phyloP scores from a whole-genome alignment of 2,888 invertebrate genomes.

The Phaonia tiefii region DNA sequence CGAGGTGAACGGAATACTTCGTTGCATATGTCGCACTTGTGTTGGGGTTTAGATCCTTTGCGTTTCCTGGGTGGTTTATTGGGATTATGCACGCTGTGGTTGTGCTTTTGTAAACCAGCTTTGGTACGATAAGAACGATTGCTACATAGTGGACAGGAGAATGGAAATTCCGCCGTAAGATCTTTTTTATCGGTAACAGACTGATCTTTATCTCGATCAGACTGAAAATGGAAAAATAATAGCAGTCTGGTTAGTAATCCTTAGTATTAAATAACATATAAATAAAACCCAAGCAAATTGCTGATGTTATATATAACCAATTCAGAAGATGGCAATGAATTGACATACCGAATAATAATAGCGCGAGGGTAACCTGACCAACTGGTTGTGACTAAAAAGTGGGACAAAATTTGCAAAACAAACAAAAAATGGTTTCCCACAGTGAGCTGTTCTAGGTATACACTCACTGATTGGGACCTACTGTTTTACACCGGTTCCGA shows the following conservation, averaged over 20 bases:
- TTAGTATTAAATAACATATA: background rate
- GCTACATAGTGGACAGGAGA: conserved; percentile 73
- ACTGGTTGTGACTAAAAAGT: too few species aligned
- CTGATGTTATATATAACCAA: too few species aligned
- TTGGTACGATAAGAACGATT: conserved; percentile 72
- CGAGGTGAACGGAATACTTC: conserved; percentile 74
- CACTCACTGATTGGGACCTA: too few species aligned
- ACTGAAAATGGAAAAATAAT: background rate
- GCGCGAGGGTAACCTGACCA: too few species aligned
- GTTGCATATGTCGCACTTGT: conserved; percentile 73
- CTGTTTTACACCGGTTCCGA: too few species aligned
- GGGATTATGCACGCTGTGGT: conserved; percentile 6
- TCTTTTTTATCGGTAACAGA: background rate
- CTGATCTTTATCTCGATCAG: background rate
- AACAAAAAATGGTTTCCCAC: too few species aligned
- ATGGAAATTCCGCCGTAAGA: conserved; percentile 67
- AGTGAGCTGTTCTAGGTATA: too few species aligned
- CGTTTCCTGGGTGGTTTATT: conserved; percentile 42
- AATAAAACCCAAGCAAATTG: too few species aligned
- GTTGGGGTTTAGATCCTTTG: conserved; percentile 60
- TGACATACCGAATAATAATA: too few species aligned
- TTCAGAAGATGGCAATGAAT: too few species aligned
- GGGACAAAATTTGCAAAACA: too few species aligned
- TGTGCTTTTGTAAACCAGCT: conserved; percentile 18
- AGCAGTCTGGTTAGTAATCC: too few species aligned